Base-by-base conservation (phyloP, 2,797 vertebrate species). In the Channa striata region DNA sequence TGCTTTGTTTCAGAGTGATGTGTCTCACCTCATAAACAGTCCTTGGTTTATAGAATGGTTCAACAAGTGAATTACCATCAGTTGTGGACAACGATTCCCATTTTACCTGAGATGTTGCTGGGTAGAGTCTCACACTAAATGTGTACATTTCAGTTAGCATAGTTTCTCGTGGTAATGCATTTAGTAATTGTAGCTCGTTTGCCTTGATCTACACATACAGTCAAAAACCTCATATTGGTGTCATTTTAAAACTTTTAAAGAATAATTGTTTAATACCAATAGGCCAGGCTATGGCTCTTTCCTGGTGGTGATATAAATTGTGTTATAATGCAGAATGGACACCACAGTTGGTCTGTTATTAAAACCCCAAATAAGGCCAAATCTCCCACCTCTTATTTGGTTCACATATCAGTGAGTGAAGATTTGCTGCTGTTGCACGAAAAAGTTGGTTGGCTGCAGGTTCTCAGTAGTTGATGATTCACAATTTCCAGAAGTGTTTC, bases 381-480 rank as follows among this genome's bases (percentile, higher is more conserved):
- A 50, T 21, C 47, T 70, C 65, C 57, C 47, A 37, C n/a, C 44
- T 36, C 34, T 39, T 66, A 36, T 68, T 60, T 34, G 4, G 5
- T 54, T 59, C 8, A 23, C 42, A 20, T 65, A 68, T 52, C 59
- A 53, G 63, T 54, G 66, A 70, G 51, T 1, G 2, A 49, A 76
- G 58, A 65, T 57, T 0, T 69, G 23, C 42, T 48, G 65, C 52
- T 67, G 67, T 80, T 74, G 60, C 69, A 66, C 59, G 34, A 60
- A 71, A 50, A 75, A 58, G 53, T 50, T 39, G 51, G 39, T 59
- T 36, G 62, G 50, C 63, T 56, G 16, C 43, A 8, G 51, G 44
- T 70, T 49, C 17, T 71, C 57, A 11, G 62, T 25, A 36, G 39
- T 21, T 10, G 57, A 5, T 64, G 77, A 83, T 76, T 77, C 59